A percentile compares a stretch with the other conserved stretches of the same genome.
Conservation (phyloP, 1,140 invertebrate species). For the Pomacea maculata region DNA sequence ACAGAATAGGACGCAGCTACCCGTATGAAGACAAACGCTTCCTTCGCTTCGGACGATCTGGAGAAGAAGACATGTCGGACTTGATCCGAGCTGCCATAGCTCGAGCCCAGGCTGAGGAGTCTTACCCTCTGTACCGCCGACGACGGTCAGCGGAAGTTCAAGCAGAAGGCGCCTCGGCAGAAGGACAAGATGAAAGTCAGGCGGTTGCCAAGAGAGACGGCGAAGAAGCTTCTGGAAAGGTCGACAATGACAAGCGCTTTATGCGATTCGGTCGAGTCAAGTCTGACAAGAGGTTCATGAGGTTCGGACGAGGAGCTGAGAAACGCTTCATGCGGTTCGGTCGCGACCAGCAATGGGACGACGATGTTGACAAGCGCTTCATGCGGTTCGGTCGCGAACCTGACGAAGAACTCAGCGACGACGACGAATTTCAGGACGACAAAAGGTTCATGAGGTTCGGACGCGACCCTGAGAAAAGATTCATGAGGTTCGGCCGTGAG, state of each 20-base stretch:
- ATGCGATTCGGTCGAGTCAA: conserved; percentile 50
- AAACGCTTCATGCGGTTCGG: conserved; percentile 50
- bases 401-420: conserved; percentile 11
- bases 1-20: conserved; percentile 21
- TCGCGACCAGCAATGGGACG: conserved; percentile 16
- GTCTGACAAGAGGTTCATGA: conserved; percentile 55
- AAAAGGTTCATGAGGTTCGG: conserved; percentile 60
- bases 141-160: not conserved
- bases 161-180: not conserved
- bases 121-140: not conserved
- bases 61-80: conserved; percentile 26
- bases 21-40: conserved; percentile 48
- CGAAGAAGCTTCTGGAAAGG: conserved; percentile 17
- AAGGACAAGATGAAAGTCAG: not conserved
- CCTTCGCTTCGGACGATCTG: conserved; percentile 51
- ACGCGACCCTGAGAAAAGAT: conserved; percentile 47
- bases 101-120: conserved; percentile 14
- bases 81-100: conserved; percentile 3
- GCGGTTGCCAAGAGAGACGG: conserved; percentile 23
- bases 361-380: conserved; percentile 20
- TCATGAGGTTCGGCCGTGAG: conserved; percentile 54
- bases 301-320: conserved; percentile 47
- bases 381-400: conserved; percentile 37
- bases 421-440: conserved; percentile 30
- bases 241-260: conserved; percentile 41